Conservation (phyloP, 1,140 invertebrate genomes). For the Lasaia peninsularis region DNA sequence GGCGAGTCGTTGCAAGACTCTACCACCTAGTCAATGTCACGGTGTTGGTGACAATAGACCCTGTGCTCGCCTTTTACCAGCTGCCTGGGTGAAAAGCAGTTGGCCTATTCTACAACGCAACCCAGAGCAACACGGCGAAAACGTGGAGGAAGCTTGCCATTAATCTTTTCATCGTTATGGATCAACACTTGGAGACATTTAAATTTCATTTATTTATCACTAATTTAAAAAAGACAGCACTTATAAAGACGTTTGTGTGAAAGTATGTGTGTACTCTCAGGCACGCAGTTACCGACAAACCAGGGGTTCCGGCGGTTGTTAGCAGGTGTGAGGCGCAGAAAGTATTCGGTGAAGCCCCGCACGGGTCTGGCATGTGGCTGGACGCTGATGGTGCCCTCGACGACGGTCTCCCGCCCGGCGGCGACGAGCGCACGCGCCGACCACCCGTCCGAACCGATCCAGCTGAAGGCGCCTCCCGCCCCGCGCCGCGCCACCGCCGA, state of each 20-base stretch:
- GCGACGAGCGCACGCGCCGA: conserved; percentile 90
- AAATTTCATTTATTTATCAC: no score
- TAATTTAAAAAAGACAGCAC: no score
- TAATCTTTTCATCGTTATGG: no score
- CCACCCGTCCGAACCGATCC: conserved; percentile 97
- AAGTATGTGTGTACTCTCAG: no score
- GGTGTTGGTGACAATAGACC: background rate
- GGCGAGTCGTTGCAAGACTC: no score
- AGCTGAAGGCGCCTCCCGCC: conserved; percentile 91
- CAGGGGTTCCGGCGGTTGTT: conserved; percentile 94
- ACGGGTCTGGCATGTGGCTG: conserved; percentile 94
- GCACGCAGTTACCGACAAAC: conserved; percentile 87
- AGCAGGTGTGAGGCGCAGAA: conserved; percentile 89
- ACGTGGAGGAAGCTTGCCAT: no score
- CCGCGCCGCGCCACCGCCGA: conserved; percentile 90
- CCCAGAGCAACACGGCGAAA: no score
- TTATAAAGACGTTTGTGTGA: background rate
- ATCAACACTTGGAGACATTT: no score
- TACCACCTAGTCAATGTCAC: no score
- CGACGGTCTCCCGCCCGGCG: conserved; percentile 91
- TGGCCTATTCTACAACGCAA: no score
- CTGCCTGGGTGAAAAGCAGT: no score
- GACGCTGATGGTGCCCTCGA: conserved; percentile 93
- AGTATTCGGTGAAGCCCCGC: conserved; percentile 92
- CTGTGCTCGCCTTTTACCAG: no score